Evolutionary conservation across 2,888 invertebrate species (phyloP).

Genomic region (Melangyna quadrimaculata): DNA sequence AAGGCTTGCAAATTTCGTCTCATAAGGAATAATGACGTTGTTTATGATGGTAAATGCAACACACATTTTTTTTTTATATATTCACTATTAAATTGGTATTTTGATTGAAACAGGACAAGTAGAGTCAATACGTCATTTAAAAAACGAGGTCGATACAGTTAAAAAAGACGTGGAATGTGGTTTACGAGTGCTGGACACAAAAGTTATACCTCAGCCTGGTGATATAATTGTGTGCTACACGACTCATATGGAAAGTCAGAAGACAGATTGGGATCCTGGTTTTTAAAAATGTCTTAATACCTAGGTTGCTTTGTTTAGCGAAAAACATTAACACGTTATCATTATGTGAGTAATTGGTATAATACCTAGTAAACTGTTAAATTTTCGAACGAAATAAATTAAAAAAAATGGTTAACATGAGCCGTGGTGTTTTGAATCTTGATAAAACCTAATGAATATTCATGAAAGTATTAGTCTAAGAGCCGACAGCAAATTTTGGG

Average conservation of each 20-base stretch:
- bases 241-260: constrained; percentile 84
- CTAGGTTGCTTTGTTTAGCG: too few species aligned
- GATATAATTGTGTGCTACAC: constrained; percentile 91
- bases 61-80: neutral
- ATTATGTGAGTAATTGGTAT: too few species aligned
- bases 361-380: too few species aligned
- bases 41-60: constrained; percentile 85
- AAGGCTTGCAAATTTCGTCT: constrained; percentile 86
- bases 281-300: constrained; percentile 80
- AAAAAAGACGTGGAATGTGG: constrained; percentile 95
- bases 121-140: constrained; percentile 92
- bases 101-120: constrained; percentile 83
- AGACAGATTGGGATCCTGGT: constrained; percentile 93
- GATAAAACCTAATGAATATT: too few species aligned
- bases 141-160: constrained; percentile 91
- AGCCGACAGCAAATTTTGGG: too few species aligned
- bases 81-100: constrained; percentile 45
- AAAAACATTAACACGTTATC: too few species aligned
- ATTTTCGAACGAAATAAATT: too few species aligned
- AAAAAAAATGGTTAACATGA: too few species aligned
- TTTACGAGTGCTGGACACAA: constrained; percentile 86
- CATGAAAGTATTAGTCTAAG: too few species aligned
- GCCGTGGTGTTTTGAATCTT: too few species aligned
- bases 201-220: constrained; percentile 86
- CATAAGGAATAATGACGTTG: constrained; percentile 84